Evolutionary conservation across 2,797 vertebrate genomes (phyloP), one percentile per base, ranked within the genome.

Genomic region (Lepidocolaptes lacrymiger): DNA sequence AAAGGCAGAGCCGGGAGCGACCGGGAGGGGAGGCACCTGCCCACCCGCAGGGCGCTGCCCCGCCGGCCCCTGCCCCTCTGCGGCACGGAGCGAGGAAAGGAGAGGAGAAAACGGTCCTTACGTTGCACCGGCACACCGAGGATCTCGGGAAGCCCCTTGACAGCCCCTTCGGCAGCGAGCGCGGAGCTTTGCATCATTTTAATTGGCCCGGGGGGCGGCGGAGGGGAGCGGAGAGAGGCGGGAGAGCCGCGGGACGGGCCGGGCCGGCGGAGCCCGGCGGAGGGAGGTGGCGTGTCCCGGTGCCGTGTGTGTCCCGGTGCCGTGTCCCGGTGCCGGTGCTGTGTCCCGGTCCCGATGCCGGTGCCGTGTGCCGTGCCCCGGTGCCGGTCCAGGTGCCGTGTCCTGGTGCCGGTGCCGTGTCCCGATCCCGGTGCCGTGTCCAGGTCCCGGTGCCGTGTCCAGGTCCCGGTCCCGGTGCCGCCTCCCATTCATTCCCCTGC

Each of bases 181-280:
- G 98, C 98, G 92, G 99, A 98, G 98, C 99, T 99, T 98, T 99
- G 99, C 99, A 99, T 99, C 99, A 98, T 99, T 97, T 98, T 99
- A 95, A 95, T 93, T 91, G 89, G 79, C 89, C 83, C 80, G 49
- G 64, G 83, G 92, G 84, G 59, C 43, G 71, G 62, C 74, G 58
- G 71, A 85, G 62, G 93, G 93, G 75, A 78, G 30, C 69, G 85
- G 49, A 74, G 77, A 64, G 91, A 85, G 91, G 51, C 43, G 74
- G 77, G 87, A 72, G 67, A 62, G 75, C 15, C 8, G 49, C 44
- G 44, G 43, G 43, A 44, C 80, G 76, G 75, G 27, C 85, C 89
- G 61, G 75, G 73, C 93, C 89, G 80, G 58, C 16, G 44, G 67
- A 48, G 61, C 39, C 76, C 88, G 76, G 34, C n/a, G 58, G 67